Evolutionary conservation across 2,113 vertebrate genomes (phyloP), one percentile per base, ranked within the genome.

Genomic region (Pelusios castaneus): DNA sequence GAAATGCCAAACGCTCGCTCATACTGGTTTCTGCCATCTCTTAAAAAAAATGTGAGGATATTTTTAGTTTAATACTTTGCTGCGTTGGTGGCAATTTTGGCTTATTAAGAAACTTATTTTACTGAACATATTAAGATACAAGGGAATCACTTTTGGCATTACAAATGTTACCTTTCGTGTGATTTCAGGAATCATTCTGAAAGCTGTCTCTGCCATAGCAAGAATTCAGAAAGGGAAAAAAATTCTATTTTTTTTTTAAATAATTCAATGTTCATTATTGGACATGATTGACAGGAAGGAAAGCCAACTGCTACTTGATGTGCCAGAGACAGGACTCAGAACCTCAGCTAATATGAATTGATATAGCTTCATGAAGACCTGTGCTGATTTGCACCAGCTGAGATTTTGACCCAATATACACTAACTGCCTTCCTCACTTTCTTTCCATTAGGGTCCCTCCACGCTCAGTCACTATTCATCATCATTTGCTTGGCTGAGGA

Each of bases 1-100:
- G 92, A 96, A 47, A 98, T 76, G 1, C 99, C 98, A 67, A 99
- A 99, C 3, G 98, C 98, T 96, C 95, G 98, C 93, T 97, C 94
- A 77, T 99, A 98, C 87, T 99, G 99, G 95, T 98, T 99, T 92
- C 45, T 97, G 41, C 99, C 99, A 83, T 99, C 98, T 87, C 99
- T 99, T 89, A 11, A 89, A 96, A 1, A 6, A 27, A 90, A 88
- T 12, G 5, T 27, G 47, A 76, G 88, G 79, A 45, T 84, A 3
- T 89, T 38, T 70, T 84, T 90, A 6, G 85, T 91, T 84, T 24
- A 45, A 84, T 58, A 27, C 4, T 5, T 38, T 87, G 58, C 49
- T 12, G 58, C 6, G 77, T 5, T 34, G 9, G 11, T 12, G 82
- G 3, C 8, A 85, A 31, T 80, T 83, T 82, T 52, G 84, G 25